A percentile compares a stretch with the other conserved stretches of the same genome.
Conservation (phyloP, 2,888 invertebrate species). For the Tolmerus cingulatus region DNA sequence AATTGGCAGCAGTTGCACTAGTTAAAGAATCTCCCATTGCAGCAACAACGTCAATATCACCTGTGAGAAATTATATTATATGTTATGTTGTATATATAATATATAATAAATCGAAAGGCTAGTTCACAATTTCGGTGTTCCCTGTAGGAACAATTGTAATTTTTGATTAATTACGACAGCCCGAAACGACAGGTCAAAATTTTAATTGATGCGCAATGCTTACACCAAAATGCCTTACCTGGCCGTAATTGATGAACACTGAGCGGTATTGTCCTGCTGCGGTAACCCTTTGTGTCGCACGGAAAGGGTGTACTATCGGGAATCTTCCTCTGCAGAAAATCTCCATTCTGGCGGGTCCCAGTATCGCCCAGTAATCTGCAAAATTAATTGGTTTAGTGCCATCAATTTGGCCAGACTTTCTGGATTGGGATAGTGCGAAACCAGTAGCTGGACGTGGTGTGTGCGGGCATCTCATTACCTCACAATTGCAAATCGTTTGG, state of each 20-base stretch:
- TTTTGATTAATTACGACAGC: conserved; percentile 44
- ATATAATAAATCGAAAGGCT: not conserved
- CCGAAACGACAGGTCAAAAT: not conserved
- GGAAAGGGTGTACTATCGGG: conserved; percentile 57
- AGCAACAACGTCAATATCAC: conserved; percentile 70
- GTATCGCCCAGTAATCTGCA: conserved; percentile 49
- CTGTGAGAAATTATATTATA: conserved; percentile 53
- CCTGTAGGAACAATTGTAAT: not conserved
- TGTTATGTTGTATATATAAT: too few species aligned
- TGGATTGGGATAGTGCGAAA: not conserved
- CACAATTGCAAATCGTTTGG: conserved; percentile 44
- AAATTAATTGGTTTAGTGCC: conserved; percentile 49
- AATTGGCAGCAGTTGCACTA: conserved; percentile 67
- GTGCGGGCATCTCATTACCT: conserved; percentile 45
- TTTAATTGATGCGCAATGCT: conserved; percentile 8
- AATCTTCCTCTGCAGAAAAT: conserved; percentile 54
- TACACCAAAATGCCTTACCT: conserved; percentile 47
- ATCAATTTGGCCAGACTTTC: conserved; percentile 40
- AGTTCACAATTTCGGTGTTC: not conserved
- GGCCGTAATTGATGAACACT: conserved; percentile 67
- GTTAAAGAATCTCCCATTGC: conserved; percentile 70
- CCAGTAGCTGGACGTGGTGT: conserved; percentile 1
- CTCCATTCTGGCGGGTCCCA: conserved; percentile 46
- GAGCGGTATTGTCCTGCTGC: conserved; percentile 61
- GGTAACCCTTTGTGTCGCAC: conserved; percentile 57